Percentiles rank a stretch among this genome's conserved stretches.
Conservation (phyloP, 2,797 vertebrate genomes). For the Mormyrops attenuatus region DNA sequence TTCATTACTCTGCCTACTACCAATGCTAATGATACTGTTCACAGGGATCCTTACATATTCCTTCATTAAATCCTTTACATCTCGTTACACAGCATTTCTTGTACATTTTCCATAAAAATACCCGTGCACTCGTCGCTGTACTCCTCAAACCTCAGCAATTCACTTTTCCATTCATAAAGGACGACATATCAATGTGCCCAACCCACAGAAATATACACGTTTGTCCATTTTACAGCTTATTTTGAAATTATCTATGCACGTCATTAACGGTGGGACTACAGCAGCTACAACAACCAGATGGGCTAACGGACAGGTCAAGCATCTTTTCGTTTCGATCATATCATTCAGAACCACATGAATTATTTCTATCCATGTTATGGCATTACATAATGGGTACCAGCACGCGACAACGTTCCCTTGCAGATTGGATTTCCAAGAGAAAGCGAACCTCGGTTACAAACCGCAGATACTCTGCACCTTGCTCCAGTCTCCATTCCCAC, state of each 20-base stretch:
- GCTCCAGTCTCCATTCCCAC: constrained; percentile 14
- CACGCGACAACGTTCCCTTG: constrained; percentile 25
- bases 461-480: constrained; percentile 17
- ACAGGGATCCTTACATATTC: not conserved
- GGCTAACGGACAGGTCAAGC: constrained; percentile 19
- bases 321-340: constrained; percentile 10
- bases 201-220: not conserved
- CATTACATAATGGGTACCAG: constrained; percentile 42
- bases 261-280: constrained; percentile 8
- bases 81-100: not conserved
- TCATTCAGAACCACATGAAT: not conserved
- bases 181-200: not conserved
- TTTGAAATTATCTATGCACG: not conserved
- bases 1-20: not conserved
- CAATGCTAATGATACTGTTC: not conserved
- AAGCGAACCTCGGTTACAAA: not conserved
- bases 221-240: not conserved
- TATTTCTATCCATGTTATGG: constrained; percentile 17
- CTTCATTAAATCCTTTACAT: not conserved
- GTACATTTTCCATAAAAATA: not conserved
- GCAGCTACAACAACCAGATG: constrained; percentile 9
- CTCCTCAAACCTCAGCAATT: not conserved
- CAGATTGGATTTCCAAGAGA: constrained; percentile 10
- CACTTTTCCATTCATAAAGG: not conserved
- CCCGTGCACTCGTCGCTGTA: not conserved